Evolutionary conservation across 2,888 invertebrate species (phyloP).

Genomic region (Eupithecia exiguata): DNA sequence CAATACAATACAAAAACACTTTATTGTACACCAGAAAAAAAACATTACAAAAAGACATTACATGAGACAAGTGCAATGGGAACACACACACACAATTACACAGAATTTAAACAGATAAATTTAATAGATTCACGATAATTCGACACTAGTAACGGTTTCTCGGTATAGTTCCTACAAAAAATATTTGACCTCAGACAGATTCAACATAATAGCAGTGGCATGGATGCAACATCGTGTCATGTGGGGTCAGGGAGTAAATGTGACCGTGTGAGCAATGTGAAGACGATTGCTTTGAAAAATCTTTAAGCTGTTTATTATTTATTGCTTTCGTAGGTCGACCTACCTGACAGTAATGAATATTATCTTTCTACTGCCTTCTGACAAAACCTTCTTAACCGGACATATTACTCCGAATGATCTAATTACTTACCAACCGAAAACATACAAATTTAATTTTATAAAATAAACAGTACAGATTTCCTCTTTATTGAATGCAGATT

Average conservation of each 20-base stretch:
- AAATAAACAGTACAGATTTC: background rate
- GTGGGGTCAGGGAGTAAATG: slow-evolving; percentile 52
- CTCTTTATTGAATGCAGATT: background rate
- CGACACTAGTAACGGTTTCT: background rate
- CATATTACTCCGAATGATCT: background rate
- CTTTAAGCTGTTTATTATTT: background rate
- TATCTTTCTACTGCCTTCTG: background rate
- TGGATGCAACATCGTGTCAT: slow-evolving; percentile 47
- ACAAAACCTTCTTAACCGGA: background rate
- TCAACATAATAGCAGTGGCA: background rate
- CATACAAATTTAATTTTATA: background rate
- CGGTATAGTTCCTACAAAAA: background rate
- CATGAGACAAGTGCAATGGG: no score
- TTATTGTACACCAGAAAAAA: no score
- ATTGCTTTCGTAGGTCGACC: background rate
- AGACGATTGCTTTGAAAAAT: background rate
- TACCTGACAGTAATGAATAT: background rate
- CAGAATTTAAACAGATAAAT: background rate
- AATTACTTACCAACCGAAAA: background rate
- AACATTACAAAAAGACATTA: no score
- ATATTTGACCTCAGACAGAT: slow-evolving; percentile 13
- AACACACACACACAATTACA: background rate
- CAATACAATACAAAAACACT: no score
- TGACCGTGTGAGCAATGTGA: slow-evolving; percentile 26
- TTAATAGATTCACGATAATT: background rate